Conservation (phyloP, 1,140 invertebrate genomes). For the Papilio polyxenes region DNA sequence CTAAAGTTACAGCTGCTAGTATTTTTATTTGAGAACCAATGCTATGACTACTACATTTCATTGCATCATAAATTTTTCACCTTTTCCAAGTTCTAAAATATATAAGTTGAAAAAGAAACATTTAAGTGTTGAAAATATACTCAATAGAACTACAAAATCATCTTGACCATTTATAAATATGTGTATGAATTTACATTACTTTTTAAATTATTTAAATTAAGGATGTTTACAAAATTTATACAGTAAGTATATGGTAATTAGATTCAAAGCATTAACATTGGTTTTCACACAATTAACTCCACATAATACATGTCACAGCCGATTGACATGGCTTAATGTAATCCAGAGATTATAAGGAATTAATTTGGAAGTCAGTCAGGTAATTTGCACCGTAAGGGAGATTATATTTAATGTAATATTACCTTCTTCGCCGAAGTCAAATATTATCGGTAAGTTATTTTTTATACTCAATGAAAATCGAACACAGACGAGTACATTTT, state of each 20-base stretch:
- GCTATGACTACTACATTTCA: too few relatives aligned
- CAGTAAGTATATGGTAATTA: not conserved
- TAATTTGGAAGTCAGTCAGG: constrained; percentile 11
- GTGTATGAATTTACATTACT: not conserved
- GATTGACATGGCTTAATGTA: constrained; percentile 24
- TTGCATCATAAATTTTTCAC: not conserved
- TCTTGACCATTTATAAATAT: not conserved
- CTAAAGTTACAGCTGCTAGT: not conserved
- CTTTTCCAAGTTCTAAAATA: not conserved
- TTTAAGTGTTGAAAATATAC: not conserved
- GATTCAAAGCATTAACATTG: constrained; percentile 1
- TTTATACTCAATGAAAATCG: not conserved
- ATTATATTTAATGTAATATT: constrained; percentile 18
- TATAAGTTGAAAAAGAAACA: too few relatives aligned
- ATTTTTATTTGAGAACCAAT: not conserved
- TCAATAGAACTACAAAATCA: not conserved
- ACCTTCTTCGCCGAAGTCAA: not conserved
- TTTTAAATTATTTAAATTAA: not conserved
- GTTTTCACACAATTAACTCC: constrained; percentile 25
- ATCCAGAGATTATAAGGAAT: constrained; percentile 24
- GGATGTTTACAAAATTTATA: not conserved
- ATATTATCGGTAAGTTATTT: not conserved
- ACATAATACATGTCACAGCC: constrained; percentile 12
- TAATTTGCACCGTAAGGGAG: constrained; percentile 12
- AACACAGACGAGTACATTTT: not conserved